These are phyloP conservation scores for Phymanthus crucifer DNA, from an alignment of 92 coral and sea anemone genomes.

Conservation along the genomic window DNA sequence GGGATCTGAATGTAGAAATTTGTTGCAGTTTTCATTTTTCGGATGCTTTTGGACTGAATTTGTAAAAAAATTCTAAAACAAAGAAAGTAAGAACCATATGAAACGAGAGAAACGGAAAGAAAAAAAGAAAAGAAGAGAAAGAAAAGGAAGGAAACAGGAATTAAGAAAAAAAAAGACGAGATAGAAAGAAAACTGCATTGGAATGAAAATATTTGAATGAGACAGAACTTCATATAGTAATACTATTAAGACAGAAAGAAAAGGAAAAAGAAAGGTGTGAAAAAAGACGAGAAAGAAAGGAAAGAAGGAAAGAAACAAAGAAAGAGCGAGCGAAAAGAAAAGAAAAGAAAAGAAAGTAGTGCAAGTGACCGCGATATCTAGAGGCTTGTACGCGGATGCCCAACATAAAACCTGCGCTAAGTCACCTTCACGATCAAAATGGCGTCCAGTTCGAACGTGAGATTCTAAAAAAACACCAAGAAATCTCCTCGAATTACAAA, in stretches of 20 bases:
- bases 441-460: conserved; percentile 49
- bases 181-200: no score
- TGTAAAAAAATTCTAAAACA: no score
- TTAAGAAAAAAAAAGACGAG: no score
- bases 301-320: background rate
- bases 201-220: no score
- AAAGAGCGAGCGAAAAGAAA: background rate
- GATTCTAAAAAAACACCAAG: conserved; percentile 11
- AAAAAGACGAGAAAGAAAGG: conserved; percentile 1
- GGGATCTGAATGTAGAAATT: background rate
- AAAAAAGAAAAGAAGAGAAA: no score
- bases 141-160: no score
- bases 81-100: no score
- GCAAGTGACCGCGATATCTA: background rate
- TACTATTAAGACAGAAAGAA: background rate
- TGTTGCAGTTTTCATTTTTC: background rate
- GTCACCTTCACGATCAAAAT: conserved; percentile 20
- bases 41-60: no score
- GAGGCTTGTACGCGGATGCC: background rate
- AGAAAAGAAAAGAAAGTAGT: background rate
- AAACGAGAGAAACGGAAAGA: no score
- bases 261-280: background rate
- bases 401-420: conserved; percentile 7
- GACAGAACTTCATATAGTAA: no score
- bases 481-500: background rate